These are phyloP conservation scores for Euleptes europaea DNA, from an alignment of 2,113 vertebrate genomes.

Conservation along the genomic window DNA sequence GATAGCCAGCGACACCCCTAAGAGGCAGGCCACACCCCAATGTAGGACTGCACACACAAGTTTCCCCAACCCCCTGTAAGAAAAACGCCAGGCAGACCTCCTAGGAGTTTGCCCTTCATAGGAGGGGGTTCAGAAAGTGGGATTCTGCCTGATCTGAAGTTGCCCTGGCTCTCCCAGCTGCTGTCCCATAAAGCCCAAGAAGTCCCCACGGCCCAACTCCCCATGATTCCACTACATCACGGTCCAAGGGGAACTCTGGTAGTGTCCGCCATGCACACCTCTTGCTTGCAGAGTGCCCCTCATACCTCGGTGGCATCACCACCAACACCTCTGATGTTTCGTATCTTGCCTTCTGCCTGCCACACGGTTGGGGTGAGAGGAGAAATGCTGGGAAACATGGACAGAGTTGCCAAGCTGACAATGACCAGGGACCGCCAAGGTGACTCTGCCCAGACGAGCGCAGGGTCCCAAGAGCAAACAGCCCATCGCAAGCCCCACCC, in stretches of 20 bases:
- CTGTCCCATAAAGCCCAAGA: neutral
- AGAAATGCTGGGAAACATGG: neutral
- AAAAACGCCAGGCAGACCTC: no score
- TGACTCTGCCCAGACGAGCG: neutral
- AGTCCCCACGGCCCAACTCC: fast-evolving
- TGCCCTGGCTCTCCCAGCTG: neutral
- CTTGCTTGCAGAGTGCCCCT: neutral
- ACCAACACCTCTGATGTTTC: neutral
- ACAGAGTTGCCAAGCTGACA: neutral
- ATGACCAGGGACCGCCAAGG: no score
- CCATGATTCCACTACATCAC: no score
- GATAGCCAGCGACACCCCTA: no score
- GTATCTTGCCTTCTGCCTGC: neutral
- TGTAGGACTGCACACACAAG: no score
- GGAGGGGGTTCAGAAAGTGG: no score
- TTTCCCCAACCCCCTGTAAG: no score
- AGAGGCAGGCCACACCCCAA: no score
- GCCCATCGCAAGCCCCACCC: neutral
- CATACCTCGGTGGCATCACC: no score
- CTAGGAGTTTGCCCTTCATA: neutral
- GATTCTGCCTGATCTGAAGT: no score
- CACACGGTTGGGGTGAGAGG: neutral
- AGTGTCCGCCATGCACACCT: neutral
- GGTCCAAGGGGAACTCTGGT: neutral
- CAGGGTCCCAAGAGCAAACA: neutral